Evolutionary conservation across 1,140 invertebrate species (phyloP), one percentile per base, ranked within the genome.

Genomic region (Heliconius melpomene): DNA sequence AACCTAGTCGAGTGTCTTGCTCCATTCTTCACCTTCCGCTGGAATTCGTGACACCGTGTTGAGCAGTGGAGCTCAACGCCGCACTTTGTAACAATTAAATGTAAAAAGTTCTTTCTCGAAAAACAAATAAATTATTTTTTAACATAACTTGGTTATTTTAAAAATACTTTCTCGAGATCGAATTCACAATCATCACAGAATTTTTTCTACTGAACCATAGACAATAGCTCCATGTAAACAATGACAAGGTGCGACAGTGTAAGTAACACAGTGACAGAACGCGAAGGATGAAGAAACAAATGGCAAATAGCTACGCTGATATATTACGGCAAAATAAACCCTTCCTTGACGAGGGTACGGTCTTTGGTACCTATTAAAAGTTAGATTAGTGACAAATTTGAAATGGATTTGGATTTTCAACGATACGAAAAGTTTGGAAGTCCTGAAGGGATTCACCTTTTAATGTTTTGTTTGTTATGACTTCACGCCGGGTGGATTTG

Each of bases 311-410:
- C 75, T 50, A 50, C 29, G 5, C 75, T 77, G 75, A 77, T 77
- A 72, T 77, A 77, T 77, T 77, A 72, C 26, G 78, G 73, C 75
- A 75, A 75, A 77, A 79, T 77, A 60, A 72, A 75, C 78, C 50
- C 60, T 26, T 20, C 76, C 36, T 57, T 85, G 84, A 85, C 81
- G 81, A 85, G 84, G 84, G 84, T 85, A 40, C n/a, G 74, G 32
- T 75, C 50, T 52, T 32, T 36, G 77, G 74, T 72, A 72, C 74
- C 82, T 80, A 84, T 85, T 84, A 85, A 84, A 85, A 85, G 78
- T 85, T 85, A 84, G 83, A 85, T 85, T 84, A 85, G 79, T 82
- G 81, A 84, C 82, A 84, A 85, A 85, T 85, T 85, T 81, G 75
- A 60, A 81, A 85, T 84, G 82, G 79, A 85, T 81, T 76, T 66